Base-by-base conservation (phyloP, 2,888 invertebrate species). In the Sympetrum striolatum region DNA sequence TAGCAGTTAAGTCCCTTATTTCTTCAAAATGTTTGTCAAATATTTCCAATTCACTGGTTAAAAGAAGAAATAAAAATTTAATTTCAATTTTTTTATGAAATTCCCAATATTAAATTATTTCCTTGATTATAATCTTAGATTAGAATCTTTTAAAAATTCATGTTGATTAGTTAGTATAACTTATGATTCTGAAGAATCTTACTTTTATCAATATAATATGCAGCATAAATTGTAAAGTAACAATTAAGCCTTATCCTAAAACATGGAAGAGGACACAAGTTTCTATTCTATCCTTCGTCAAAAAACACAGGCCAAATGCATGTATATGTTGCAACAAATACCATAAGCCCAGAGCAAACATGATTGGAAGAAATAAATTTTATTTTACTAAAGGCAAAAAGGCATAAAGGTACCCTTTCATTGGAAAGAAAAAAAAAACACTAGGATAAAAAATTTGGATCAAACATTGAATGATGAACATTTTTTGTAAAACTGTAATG, bases 301-400 rank as follows among this genome's bases (percentile, higher is more conserved):
- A 25, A 81, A 60, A 60, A 35, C 86, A 86, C 86, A 86, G 86
- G 86, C 86, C 86, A 86, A 86, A 86, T 86, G 86, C 86, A 86
- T 86, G 31, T 18, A 60, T 53, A 53, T 4, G 15, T 86, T 60
- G 35, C 12, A 3, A 12, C 35, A 31, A 53, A 53, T 25, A 60
- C 22, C 48, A 53, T 53, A 53, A 35, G 60, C 25, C 18, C 86
- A 60, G 60, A 86, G 86, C 86, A 86, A 86, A 86, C 86, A 86
- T 86, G 86, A 86, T 86, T 35, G 53, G 35, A 22, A 35, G 31
- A 2, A 82, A 37, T 58, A 35, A 86, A 86, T n/a, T 86, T 60
- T 58, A 86, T n/a, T 86, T 12, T 8, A 60, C 37, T 60, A 60
- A 73, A 60, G 86, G 86, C 86, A 86, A 86, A 86, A 86, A 86